Percentiles rank a stretch among this genome's conserved stretches.
phyloP scores from a whole-genome alignment of 2,888 invertebrate genomes.

The Idaea aversata region DNA sequence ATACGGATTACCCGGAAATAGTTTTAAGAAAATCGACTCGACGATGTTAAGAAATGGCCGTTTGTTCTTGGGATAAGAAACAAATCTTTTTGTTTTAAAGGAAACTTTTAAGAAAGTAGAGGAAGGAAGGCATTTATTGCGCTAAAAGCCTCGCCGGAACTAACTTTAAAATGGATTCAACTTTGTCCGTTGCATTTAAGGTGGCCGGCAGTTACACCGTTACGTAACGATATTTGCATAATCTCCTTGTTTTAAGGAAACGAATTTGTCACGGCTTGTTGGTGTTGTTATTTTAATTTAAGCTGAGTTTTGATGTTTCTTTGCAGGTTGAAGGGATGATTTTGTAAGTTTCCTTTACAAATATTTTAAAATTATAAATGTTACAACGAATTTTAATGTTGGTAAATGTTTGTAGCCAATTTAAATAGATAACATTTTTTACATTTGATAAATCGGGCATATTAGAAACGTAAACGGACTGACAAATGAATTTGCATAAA shows the following conservation, averaged over 20 bases:
- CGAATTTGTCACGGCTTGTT: not conserved
- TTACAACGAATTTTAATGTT: too few species aligned
- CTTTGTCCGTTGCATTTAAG: conserved; percentile 75
- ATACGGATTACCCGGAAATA: conserved; percentile 25
- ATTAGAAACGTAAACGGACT: too few species aligned
- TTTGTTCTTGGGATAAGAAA: conserved; percentile 63
- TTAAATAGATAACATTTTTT: too few species aligned
- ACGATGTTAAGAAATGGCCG: conserved; percentile 46
- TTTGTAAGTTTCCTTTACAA: not conserved
- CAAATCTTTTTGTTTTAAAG: conserved; percentile 76
- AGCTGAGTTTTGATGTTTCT: not conserved
- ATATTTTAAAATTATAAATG: too few species aligned
- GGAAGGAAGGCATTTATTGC: conserved; percentile 80
- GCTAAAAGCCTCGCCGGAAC: conserved; percentile 75
- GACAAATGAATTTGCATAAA: too few species aligned
- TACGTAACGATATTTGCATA: conserved; percentile 25
- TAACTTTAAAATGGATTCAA: conserved; percentile 80
- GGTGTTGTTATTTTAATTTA: not conserved
- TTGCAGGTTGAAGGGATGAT: not conserved
- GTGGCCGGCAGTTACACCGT: conserved; percentile 51
- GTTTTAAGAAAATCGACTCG: conserved; percentile 26
- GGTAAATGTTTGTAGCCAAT: too few species aligned
- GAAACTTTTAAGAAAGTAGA: conserved; percentile 76
- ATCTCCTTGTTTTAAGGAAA: not conserved
- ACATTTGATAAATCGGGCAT: too few species aligned